Conservation (phyloP, 2,888 invertebrate species). For the Cabera pusaria region DNA sequence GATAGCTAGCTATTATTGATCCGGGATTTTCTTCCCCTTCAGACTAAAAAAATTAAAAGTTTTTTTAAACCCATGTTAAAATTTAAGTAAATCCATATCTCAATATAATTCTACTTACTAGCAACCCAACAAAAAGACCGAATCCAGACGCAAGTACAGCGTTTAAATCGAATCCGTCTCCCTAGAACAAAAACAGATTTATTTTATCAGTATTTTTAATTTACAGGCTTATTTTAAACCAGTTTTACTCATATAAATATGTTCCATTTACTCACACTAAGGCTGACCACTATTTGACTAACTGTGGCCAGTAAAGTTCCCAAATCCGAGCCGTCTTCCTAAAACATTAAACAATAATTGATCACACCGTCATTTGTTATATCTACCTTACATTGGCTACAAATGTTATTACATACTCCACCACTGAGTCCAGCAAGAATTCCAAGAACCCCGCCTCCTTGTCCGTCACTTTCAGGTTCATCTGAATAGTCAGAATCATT, state of each 20-base stretch:
- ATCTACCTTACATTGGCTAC: background rate
- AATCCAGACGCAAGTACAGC: slow-evolving; percentile 67
- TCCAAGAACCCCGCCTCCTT: slow-evolving; percentile 74
- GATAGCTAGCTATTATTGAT: slow-evolving; percentile 65
- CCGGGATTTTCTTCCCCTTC: slow-evolving; percentile 74
- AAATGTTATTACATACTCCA: slow-evolving; percentile 54
- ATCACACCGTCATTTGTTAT: background rate
- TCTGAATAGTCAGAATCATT: slow-evolving; percentile 59
- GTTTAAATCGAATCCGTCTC: slow-evolving; percentile 74
- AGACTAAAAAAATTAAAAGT: slow-evolving; percentile 45
- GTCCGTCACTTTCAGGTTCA: slow-evolving; percentile 74
- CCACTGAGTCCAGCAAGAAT: slow-evolving; percentile 72
- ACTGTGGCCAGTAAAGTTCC: slow-evolving; percentile 70
- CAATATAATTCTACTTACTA: slow-evolving; percentile 52
- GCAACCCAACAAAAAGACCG: slow-evolving; percentile 70
- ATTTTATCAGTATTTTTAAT: too few species aligned
- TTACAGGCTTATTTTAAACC: too few species aligned
- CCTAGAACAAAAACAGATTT: slow-evolving; percentile 60
- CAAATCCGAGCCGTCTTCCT: slow-evolving; percentile 76
- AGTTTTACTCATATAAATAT: too few species aligned
- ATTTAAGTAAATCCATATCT: background rate
- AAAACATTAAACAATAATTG: slow-evolving; percentile 31
- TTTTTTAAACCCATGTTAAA: background rate
- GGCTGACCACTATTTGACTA: slow-evolving; percentile 69
- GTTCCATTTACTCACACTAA: slow-evolving; percentile 78